These are phyloP conservation scores for Cyphomyrus plagiostoma DNA, from an alignment of 2,113 vertebrate species.

Conservation along the genomic window DNA sequence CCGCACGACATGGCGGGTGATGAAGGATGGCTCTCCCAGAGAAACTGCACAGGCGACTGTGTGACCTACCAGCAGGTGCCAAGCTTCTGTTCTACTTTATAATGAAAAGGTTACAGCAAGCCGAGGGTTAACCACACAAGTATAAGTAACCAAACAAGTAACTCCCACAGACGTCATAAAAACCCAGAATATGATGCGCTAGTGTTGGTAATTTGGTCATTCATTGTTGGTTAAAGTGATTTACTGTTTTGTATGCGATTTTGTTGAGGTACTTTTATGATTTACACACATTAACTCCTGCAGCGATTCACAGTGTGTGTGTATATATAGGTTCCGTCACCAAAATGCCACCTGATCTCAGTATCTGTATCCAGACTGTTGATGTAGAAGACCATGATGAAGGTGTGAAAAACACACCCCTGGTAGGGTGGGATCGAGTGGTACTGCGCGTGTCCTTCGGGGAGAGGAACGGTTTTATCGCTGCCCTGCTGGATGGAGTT, in stretches of 20 bases:
- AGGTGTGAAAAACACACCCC: neutral
- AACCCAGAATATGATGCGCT: neutral
- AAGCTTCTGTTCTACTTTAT: neutral
- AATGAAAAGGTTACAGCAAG: neutral
- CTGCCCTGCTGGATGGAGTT: conserved; percentile 40
- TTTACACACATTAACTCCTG: neutral
- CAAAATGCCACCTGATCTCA: neutral
- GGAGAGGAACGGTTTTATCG: conserved; percentile 34
- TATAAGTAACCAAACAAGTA: neutral
- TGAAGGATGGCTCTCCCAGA: conserved; percentile 37
- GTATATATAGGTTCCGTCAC: neutral
- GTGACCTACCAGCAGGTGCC: conserved; percentile 70
- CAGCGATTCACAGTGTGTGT: neutral
- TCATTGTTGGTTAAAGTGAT: neutral
- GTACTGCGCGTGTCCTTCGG: conserved; percentile 21
- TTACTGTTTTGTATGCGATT: neutral
- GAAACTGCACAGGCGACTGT: conserved; percentile 62
- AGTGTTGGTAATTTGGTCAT: neutral
- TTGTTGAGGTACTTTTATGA: neutral
- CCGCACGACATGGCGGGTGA: conserved; percentile 62
- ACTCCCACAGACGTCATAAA: neutral
- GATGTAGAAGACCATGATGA: neutral
- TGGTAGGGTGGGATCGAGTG: neutral
- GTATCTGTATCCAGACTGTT: neutral
- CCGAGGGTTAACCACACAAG: neutral